Evolutionary conservation across 2,888 invertebrate genomes (phyloP).

Genomic region (Amitus sp.): DNA sequence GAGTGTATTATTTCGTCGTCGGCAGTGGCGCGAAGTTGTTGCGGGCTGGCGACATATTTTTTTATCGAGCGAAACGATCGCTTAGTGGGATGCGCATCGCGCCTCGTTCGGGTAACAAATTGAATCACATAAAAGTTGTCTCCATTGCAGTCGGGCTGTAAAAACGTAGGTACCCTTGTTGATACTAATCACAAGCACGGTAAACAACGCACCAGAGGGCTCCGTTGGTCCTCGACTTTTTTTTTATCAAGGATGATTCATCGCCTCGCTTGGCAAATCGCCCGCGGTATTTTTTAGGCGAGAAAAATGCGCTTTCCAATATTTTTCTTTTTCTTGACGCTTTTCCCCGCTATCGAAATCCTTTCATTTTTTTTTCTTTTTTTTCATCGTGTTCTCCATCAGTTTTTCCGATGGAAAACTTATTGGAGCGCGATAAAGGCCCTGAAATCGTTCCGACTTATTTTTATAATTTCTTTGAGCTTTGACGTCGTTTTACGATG

Average conservation of each 20-base stretch:
- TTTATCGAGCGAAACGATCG: constrained; percentile 20
- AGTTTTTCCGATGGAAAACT: neutral
- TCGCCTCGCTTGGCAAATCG: constrained; percentile 42
- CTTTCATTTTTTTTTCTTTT: neutral
- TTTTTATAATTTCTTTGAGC: too few species aligned
- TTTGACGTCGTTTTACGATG: neutral
- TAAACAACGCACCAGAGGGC: constrained; percentile 30
- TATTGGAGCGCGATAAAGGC: neutral
- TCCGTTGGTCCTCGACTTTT: constrained; percentile 10
- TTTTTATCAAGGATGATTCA: constrained; percentile 47
- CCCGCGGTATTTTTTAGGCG: constrained; percentile 42
- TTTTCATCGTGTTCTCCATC: too few species aligned
- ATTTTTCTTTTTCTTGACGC: neutral
- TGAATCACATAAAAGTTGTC: constrained; percentile 38
- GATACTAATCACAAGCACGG: constrained; percentile 25
- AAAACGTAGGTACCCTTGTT: constrained; percentile 18
- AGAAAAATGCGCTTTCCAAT: constrained; percentile 49
- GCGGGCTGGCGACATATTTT: constrained; percentile 25
- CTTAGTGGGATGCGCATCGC: constrained; percentile 24
- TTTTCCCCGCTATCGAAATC: constrained; percentile 2
- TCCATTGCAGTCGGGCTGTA: constrained; percentile 23
- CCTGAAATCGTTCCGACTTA: too few species aligned
- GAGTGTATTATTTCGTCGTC: constrained; percentile 23
- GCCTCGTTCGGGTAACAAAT: constrained; percentile 32
- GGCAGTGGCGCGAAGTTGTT: constrained; percentile 19